Base-by-base conservation (phyloP, 2,888 invertebrate species). In the Conus canariensis region DNA sequence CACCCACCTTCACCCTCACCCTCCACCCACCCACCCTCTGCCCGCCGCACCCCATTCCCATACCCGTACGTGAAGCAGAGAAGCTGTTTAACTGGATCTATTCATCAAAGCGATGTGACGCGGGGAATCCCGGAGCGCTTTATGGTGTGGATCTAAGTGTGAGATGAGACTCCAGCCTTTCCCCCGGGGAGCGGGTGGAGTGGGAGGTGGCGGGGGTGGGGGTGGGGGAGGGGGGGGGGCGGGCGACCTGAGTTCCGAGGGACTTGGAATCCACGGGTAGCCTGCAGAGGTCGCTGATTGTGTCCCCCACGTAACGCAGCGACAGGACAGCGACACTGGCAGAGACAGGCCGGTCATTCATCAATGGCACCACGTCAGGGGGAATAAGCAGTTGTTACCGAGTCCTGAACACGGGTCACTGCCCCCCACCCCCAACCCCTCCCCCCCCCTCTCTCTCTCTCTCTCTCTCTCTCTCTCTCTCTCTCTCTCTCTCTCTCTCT, bases 101-200 rank as follows among this genome's bases (percentile, higher is more conserved):
- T 86, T 64, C 86, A 86, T 86, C 64, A 67, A 10, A 25, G 58
- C 82, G 58, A 83, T 56, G 58, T 56, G 82, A 19, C 56, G 82
- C 10, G 9, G 56, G 82, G 56, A 22, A 22, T 80, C 3, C 12
- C 82, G 22, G 16, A 19, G 58, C 19, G 67, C 59, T 64, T 85
- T 86, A 64, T 86, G 64, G 86, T 86, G 86, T 86, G 86, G 60
- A 86, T 64, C 86, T 86, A 86, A 67, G 86, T 86, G 86, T 86
- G 86, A 86, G 86, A 86, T 86, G 86, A 86, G 86, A 86, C 86
- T 86, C 60, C n/a, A 6, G 59, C 58, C 58, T 2, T 58, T 58
- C 56, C 19, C 82, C 45, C 45, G 2, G 45, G 30, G 45, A 45
- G 45, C 45, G 45, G 45, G 45, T 45, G 45, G 45, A 45, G 45